These are phyloP conservation scores for Phrynocephalus vlangalii DNA, from an alignment of 2,797 vertebrate genomes.

Conservation along the genomic window DNA sequence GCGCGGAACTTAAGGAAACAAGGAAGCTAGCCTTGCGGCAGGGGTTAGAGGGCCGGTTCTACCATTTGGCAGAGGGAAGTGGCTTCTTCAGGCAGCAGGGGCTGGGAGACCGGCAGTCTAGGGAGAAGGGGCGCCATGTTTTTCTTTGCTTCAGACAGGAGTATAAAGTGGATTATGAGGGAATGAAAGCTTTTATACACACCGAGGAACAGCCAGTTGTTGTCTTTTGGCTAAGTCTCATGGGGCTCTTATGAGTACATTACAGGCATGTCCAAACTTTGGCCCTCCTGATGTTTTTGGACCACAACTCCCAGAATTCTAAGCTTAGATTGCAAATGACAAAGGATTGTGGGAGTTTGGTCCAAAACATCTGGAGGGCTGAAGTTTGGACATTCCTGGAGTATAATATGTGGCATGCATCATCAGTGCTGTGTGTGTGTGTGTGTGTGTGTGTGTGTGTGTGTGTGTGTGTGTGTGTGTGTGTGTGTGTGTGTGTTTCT, in stretches of 20 bases:
- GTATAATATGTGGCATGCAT: not conserved
- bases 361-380: too few relatives aligned
- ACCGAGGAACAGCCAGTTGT: too few relatives aligned
- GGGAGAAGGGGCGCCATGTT: not conserved
- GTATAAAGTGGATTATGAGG: not conserved
- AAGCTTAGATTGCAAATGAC: too few relatives aligned
- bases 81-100: not conserved
- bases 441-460: too few relatives aligned
- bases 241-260: too few relatives aligned
- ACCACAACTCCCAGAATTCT: too few relatives aligned
- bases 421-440: not conserved
- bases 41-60: not conserved
- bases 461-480: too few relatives aligned
- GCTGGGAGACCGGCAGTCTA: not conserved
- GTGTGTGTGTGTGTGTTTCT: not conserved
- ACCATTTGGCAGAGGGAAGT: not conserved
- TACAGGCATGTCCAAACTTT: too few relatives aligned
- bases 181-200: too few relatives aligned
- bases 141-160: not conserved
- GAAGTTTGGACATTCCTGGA: too few relatives aligned
- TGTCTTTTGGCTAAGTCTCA: not conserved
- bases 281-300: too few relatives aligned
- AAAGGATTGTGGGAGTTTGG: too few relatives aligned
- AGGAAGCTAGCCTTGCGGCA: not conserved
- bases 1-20: not conserved